Evolutionary conservation across 35 echinoderm and acorn worm species (phyloP).

Genomic region (Lytechinus variegatus): DNA sequence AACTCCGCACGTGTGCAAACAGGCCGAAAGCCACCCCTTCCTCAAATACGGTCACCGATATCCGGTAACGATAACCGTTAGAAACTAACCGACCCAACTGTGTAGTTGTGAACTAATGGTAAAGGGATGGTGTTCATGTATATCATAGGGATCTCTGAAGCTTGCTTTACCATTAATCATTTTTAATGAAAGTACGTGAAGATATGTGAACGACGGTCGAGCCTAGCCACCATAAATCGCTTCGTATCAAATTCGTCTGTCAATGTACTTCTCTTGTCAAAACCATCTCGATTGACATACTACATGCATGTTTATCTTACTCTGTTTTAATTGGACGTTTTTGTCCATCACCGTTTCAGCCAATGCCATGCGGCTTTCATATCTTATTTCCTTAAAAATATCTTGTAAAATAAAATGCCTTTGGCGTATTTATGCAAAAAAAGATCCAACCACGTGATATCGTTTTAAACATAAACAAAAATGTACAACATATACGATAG

Average conservation of each 20-base stretch:
- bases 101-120: neutral
- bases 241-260: neutral
- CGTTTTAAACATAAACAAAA: no score
- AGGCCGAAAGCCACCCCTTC: no score
- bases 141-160: neutral
- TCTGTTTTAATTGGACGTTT: neutral
- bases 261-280: neutral
- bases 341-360: neutral
- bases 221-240: neutral
- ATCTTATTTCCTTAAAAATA: neutral
- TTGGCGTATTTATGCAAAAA: no score
- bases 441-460: no score
- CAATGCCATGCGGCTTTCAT: neutral
- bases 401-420: neutral
- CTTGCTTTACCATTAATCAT: neutral
- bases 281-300: neutral
- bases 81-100: neutral
- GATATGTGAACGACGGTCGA: neutral
- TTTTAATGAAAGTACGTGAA: constrained; percentile 20
- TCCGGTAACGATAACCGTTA: no score
- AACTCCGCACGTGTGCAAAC: no score
- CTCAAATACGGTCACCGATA: no score
- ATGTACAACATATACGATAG: neutral
- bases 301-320: neutral
- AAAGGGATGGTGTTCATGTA: neutral